Conservation (phyloP, 1,140 invertebrate genomes). For the Homarus americanus region DNA sequence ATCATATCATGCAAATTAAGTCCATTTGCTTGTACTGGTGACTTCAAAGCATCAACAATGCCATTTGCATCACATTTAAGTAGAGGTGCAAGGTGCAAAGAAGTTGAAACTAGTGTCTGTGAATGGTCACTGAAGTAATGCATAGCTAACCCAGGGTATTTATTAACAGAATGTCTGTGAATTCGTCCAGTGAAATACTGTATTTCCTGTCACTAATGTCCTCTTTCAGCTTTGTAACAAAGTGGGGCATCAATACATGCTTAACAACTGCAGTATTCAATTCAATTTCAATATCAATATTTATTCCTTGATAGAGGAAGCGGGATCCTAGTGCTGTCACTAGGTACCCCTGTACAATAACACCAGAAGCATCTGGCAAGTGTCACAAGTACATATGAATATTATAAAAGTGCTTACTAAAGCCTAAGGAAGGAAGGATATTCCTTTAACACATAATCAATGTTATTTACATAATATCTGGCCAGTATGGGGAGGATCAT, state of each 20-base stretch:
- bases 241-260: conserved; percentile 45
- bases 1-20: conserved; percentile 31
- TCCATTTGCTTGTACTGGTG: conserved; percentile 33
- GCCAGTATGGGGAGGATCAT: too few relatives aligned
- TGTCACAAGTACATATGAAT: too few relatives aligned
- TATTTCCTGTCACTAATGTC: conserved; percentile 44
- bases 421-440: too few relatives aligned
- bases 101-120: conserved; percentile 35
- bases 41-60: conserved; percentile 47
- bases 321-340: too few relatives aligned
- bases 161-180: conserved; percentile 47
- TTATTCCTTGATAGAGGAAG: too few relatives aligned
- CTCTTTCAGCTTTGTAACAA: conserved; percentile 37
- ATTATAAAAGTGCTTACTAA: too few relatives aligned
- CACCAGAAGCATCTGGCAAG: too few relatives aligned
- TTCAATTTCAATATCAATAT: too few relatives aligned
- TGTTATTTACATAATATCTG: too few relatives aligned
- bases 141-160: conserved; percentile 37
- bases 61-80: conserved; percentile 51
- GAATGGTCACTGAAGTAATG: conserved; percentile 44
- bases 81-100: conserved; percentile 34
- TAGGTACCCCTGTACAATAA: too few relatives aligned
- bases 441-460: too few relatives aligned
- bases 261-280: conserved; percentile 6
- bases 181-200: conserved; percentile 47